A percentile compares a stretch with the other conserved stretches of the same genome.
Conservation (phyloP, 2,888 invertebrate species). For the Pardosa pseudoannulata region DNA sequence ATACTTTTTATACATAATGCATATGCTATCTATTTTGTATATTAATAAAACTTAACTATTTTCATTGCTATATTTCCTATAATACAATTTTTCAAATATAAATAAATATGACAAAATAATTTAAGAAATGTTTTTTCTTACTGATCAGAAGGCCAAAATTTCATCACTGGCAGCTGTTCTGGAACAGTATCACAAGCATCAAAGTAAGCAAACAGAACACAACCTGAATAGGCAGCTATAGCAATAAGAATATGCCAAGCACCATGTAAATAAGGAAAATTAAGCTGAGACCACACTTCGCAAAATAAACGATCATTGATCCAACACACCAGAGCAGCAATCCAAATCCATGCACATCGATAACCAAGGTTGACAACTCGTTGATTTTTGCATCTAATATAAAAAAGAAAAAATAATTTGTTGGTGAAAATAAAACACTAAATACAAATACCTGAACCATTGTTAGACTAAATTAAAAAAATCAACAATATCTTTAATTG, state of each 20-base stretch:
- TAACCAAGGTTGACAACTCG: slow-evolving; percentile 85
- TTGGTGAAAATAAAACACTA: no score
- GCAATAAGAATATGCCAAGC: slow-evolving; percentile 90
- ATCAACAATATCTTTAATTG: no score
- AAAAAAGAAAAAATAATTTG: slow-evolving; percentile 1
- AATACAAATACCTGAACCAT: no score
- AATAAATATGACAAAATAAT: no score
- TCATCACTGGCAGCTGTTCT: slow-evolving; percentile 83
- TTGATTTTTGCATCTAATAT: slow-evolving; percentile 79
- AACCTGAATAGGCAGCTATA: slow-evolving; percentile 86
- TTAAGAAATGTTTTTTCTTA: background rate
- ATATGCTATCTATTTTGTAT: no score
- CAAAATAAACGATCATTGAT: slow-evolving; percentile 87
- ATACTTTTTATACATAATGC: no score
- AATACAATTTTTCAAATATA: no score
- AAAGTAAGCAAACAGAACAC: slow-evolving; percentile 88
- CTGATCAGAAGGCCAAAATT: slow-evolving; percentile 85
- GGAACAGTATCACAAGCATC: slow-evolving; percentile 85
- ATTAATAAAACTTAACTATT: no score
- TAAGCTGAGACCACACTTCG: slow-evolving; percentile 86
- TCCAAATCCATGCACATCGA: slow-evolving; percentile 84
- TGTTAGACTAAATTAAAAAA: no score
- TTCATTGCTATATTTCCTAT: no score
- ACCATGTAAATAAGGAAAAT: slow-evolving; percentile 89
- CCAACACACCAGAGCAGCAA: slow-evolving; percentile 87